Percentiles rank a stretch among this genome's conserved stretches.
phyloP scores from a whole-genome alignment of 2,888 invertebrate species.

The Cybosia mesomella region DNA sequence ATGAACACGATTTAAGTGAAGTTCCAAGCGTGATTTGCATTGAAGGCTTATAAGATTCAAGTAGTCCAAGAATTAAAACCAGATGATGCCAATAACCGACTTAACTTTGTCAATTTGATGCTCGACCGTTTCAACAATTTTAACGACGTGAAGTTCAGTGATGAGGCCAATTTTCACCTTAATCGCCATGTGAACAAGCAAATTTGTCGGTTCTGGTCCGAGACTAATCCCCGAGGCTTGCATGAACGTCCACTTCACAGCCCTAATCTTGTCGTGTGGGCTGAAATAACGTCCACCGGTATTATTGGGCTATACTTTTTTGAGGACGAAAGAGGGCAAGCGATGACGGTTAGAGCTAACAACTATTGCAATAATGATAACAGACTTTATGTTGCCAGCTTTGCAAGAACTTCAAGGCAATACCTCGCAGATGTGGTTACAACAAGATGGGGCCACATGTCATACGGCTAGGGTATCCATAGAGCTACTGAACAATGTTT shows the following conservation, averaged over 20 bases:
- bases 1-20: no score
- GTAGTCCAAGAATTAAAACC: no score
- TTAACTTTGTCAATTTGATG: no score
- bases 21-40: no score
- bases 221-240: background rate
- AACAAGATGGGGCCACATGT: conserved; percentile 27
- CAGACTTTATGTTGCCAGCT: conserved; percentile 26
- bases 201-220: no score
- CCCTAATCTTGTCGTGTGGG: no score
- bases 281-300: conserved; percentile 27
- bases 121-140: no score
- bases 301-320: conserved; percentile 33
- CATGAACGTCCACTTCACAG: background rate
- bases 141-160: no score
- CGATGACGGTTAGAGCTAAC: conserved; percentile 35
- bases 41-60: no score
- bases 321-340: conserved; percentile 30
- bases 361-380: conserved; percentile 31
- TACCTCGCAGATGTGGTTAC: conserved; percentile 26
- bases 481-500: conserved; percentile 21
- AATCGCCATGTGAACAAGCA: no score
- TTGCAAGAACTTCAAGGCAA: conserved; percentile 29
- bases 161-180: no score
- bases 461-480: conserved; percentile 23
- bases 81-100: no score